Conservation (phyloP, 1,140 invertebrate species). For the Scaptomyza montana region DNA sequence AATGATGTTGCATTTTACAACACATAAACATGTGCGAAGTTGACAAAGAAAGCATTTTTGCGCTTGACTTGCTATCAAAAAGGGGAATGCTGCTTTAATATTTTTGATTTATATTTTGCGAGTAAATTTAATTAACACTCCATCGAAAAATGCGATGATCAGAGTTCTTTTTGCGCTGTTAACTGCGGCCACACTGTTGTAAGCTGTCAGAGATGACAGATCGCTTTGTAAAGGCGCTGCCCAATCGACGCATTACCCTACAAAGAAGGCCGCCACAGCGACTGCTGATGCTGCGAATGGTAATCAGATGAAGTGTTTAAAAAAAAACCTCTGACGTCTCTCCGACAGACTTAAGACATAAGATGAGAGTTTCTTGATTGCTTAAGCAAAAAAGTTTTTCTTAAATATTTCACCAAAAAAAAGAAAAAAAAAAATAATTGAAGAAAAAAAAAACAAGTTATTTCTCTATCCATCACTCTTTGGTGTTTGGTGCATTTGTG, state of each 20-base stretch:
- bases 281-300: conserved; percentile 18
- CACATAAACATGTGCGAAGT: conserved; percentile 8
- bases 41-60: conserved; percentile 52
- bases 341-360: conserved; percentile 6
- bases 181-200: conserved; percentile 46
- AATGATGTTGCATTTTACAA: conserved; percentile 61
- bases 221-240: conserved; percentile 57
- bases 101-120: conserved; percentile 73
- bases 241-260: conserved; percentile 28
- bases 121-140: conserved; percentile 68
- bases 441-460: conserved; percentile 32
- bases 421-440: conserved; percentile 15
- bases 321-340: conserved; percentile 24
- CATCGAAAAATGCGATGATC: conserved; percentile 33
- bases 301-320: conserved; percentile 51
- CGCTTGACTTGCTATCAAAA: conserved; percentile 48
- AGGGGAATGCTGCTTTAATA: conserved; percentile 4
- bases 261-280: conserved; percentile 10
- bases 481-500: conserved; percentile 52
- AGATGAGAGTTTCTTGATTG: conserved; percentile 41
- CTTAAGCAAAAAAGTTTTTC: conserved; percentile 31
- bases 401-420: conserved; percentile 1
- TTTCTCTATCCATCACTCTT: conserved; percentile 16
- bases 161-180: not conserved
- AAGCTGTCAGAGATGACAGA: conserved; percentile 75